Base-by-base conservation (phyloP, 2,113 vertebrate species). In the Pterocles orientalis region DNA sequence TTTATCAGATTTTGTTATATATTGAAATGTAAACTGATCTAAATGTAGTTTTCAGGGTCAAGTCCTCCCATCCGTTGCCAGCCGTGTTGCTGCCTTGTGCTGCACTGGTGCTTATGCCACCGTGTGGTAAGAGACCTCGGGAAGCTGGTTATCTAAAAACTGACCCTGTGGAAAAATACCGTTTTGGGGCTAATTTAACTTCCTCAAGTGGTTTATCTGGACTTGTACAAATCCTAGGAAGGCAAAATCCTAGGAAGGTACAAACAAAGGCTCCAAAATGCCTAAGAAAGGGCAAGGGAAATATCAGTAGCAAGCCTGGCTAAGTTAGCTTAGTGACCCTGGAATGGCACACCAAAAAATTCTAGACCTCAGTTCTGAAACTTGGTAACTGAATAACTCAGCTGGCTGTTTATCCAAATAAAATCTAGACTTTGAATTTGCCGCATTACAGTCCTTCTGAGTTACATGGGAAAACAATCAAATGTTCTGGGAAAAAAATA, bases 391-490 rank as follows among this genome's bases (percentile, higher is more conserved):
- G 29, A 29, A 7, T 20, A 56, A 18, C 14, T 62, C 28, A 23
- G 9, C 26, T 61, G 43, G 18, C 39, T 82, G 36, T n/a, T 62
- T 26, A 12, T 26, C 21, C 6, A n/a, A 18, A 1, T 25, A 10
- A n/a, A 64, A 61, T 3, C 28, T 21, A 45, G 72, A 6, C 34
- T 73, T 16, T 14, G 28, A 31, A 18, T 15, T 58, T 41, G 64
- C 47, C 18, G 23, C 21, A 20, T 45, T 26, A 25, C 18, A 1
- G 2, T 28, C 11, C 28, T 36, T 7, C 0, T 7, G 16, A 24
- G 12, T 34, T 36, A 17, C 1, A 1, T 33, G 57, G 7, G 25
- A 86, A 43, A 90, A 18, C 14, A 64, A 14, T 6, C 41, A 68
- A 25, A 85, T 71, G 51, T 60, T 48, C 70, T 47, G 69, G 28